Percentiles rank a stretch among this genome's conserved stretches.
phyloP scores from a whole-genome alignment of 2,888 invertebrate genomes.

The Acanthosepion lycidas region DNA sequence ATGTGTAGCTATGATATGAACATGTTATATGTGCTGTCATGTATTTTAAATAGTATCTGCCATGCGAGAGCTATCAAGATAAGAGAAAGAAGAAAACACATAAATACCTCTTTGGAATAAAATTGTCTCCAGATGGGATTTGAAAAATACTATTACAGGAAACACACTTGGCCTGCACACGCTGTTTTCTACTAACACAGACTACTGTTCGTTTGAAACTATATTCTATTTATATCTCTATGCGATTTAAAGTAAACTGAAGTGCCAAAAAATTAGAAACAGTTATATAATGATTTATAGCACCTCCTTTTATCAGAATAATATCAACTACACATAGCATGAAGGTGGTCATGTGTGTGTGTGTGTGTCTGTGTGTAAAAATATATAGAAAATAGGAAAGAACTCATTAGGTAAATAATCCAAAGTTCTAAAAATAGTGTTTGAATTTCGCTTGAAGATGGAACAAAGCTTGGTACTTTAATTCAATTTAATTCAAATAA shows the following conservation, averaged over 20 bases:
- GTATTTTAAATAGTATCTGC: not conserved
- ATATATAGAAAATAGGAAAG: too few species aligned
- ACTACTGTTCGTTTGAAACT: not conserved
- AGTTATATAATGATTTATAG: not conserved
- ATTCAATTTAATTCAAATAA: too few species aligned
- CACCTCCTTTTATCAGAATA: too few species aligned
- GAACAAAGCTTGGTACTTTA: too few species aligned
- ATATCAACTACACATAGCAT: too few species aligned
- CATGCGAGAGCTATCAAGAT: constrained; percentile 8
- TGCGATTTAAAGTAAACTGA: not conserved
- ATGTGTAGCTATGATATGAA: not conserved
- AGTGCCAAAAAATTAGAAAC: too few species aligned
- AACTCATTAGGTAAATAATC: too few species aligned
- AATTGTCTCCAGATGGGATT: constrained; percentile 33
- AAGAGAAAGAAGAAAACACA: not conserved
- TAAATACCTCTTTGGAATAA: not conserved
- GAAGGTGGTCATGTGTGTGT: too few species aligned
- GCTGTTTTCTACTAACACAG: not conserved
- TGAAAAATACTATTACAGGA: not conserved
- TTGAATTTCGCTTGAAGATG: too few species aligned
- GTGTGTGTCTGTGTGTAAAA: too few species aligned
- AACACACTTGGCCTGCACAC: not conserved
- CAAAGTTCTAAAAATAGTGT: too few species aligned
- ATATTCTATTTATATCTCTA: not conserved
- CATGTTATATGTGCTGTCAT: not conserved